Percentiles rank a stretch among this genome's conserved stretches.
Conservation (phyloP, 2,113 vertebrate genomes). For the Hydrolagus affinis region DNA sequence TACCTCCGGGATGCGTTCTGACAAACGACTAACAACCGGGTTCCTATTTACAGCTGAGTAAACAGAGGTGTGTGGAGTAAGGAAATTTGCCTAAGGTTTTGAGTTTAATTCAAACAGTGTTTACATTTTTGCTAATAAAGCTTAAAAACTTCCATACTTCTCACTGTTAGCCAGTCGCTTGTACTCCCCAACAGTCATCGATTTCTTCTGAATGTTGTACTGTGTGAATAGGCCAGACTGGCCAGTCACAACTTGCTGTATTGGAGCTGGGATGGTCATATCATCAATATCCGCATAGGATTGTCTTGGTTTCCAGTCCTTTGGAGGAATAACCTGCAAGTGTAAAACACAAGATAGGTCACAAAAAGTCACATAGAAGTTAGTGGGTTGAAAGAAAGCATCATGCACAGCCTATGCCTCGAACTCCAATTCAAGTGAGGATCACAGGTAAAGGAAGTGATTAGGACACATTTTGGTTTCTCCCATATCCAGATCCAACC, state of each 20-base stretch:
- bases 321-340: slow-evolving; percentile 63
- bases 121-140: not conserved
- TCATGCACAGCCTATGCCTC: not conserved
- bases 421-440: not conserved
- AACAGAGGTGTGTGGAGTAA: no score
- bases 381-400: not conserved
- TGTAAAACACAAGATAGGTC: not conserved
- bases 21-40: no score
- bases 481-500: not conserved
- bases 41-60: no score
- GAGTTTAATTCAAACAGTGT: not conserved
- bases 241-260: slow-evolving; percentile 70
- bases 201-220: slow-evolving; percentile 75
- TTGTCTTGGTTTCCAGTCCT: slow-evolving; percentile 63
- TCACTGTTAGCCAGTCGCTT: slow-evolving; percentile 65
- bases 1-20: no score
- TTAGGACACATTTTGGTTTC: no score
- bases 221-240: slow-evolving; percentile 70
- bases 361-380: not conserved
- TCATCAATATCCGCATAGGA: slow-evolving; percentile 65
- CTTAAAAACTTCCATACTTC: slow-evolving; percentile 50
- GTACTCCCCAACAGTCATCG: slow-evolving; percentile 68
- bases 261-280: slow-evolving; percentile 68
- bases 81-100: no score
- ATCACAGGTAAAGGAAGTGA: not conserved